Percentiles rank a stretch among this genome's conserved stretches.
Evolutionary conservation across 2,797 vertebrate genomes (phyloP).

Genomic region (Neosilurus mollespiculum): DNA sequence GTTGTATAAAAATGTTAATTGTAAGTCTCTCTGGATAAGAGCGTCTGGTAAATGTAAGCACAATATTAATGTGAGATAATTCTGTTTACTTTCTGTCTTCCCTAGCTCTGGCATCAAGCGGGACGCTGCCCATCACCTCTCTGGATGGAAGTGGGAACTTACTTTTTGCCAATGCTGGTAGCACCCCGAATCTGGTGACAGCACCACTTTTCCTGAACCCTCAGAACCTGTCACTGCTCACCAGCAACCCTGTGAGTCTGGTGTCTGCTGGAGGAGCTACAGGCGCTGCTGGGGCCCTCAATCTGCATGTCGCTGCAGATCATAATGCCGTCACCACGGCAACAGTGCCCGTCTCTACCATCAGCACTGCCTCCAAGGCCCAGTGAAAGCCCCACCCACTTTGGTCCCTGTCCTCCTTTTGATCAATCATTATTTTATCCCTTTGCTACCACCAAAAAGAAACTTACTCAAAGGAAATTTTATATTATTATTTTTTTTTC

Average conservation of each 20-base stretch:
- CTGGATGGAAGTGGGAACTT: conserved; percentile 92
- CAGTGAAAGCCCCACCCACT: conserved; percentile 80
- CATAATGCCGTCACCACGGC: conserved; percentile 88
- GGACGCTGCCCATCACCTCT: conserved; percentile 94
- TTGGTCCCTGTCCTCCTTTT: conserved; percentile 53
- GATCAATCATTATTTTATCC: conserved; percentile 71
- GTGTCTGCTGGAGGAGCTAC: conserved; percentile 84
- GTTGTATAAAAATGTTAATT: no score
- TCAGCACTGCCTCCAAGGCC: conserved; percentile 97
- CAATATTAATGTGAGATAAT: neutral
- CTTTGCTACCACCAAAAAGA: conserved; percentile 79
- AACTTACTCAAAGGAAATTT: conserved; percentile 67
- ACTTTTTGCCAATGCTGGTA: conserved; percentile 89
- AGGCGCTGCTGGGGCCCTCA: conserved; percentile 79
- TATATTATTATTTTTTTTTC: conserved; percentile 42
- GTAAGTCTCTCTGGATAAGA: no score
- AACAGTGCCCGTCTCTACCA: conserved; percentile 84
- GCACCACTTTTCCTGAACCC: conserved; percentile 95
- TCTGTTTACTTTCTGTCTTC: conserved; percentile 46
- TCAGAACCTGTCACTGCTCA: conserved; percentile 98
- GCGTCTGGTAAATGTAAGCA: no score
- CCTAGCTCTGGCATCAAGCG: conserved; percentile 91
- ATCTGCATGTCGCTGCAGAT: conserved; percentile 88
- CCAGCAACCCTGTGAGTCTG: conserved; percentile 97
- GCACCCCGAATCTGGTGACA: conserved; percentile 87